Conservation (phyloP, 2,797 vertebrate species). For the Characodon lateralis region DNA sequence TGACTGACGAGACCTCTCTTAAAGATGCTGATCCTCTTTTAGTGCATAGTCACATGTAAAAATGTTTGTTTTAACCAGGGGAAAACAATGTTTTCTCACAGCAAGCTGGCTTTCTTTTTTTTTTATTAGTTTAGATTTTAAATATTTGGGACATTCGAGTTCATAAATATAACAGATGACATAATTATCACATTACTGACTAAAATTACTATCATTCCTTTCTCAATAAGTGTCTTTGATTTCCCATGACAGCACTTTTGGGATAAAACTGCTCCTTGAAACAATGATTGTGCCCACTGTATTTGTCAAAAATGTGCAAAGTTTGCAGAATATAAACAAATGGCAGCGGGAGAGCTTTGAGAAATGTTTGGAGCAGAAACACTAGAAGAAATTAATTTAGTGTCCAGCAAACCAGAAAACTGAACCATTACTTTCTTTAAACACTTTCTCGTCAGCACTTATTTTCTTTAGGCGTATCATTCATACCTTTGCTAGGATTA, state of each 20-base stretch:
- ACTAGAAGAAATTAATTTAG: neutral
- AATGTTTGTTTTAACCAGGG: neutral
- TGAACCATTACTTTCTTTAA: neutral
- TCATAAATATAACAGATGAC: neutral
- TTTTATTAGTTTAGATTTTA: neutral
- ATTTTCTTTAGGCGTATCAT: neutral
- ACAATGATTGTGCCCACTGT: conserved; percentile 1
- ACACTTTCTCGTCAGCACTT: neutral
- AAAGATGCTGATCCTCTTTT: neutral
- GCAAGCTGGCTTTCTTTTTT: neutral
- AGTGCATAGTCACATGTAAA: neutral
- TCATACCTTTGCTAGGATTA: neutral
- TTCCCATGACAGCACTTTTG: conserved; percentile 5
- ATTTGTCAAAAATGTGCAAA: neutral
- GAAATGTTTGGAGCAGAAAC: neutral
- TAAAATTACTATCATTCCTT: neutral
- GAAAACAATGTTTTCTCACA: neutral
- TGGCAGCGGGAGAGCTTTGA: neutral
- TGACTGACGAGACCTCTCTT: neutral
- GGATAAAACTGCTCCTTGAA: neutral
- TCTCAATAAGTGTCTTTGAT: neutral
- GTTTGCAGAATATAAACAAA: conserved; percentile 3
- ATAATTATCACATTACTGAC: neutral
- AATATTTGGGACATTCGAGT: neutral
- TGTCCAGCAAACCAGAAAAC: conserved; percentile 3